These are phyloP conservation scores for Dinocampus coccinellae DNA, from an alignment of 2,888 invertebrate species.

Conservation along the genomic window DNA sequence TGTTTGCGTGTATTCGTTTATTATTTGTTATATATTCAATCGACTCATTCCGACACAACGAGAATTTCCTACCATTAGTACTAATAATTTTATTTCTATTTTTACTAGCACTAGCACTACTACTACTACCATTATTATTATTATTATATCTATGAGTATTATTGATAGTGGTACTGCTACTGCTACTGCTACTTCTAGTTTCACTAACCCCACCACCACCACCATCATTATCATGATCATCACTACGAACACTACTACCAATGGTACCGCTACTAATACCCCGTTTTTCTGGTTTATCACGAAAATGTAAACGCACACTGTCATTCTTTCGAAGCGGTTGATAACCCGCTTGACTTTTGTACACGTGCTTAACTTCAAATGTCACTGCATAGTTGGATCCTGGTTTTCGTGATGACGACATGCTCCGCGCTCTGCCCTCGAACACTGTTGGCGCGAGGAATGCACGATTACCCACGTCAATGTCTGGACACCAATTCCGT, in stretches of 20 bases:
- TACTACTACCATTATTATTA: neutral
- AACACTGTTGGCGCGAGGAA: constrained; percentile 77
- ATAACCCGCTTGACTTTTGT: constrained; percentile 73
- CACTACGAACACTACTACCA: neutral
- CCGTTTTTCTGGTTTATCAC: constrained; percentile 62
- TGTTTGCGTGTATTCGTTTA: neutral
- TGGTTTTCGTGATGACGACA: constrained; percentile 73
- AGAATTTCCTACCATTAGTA: constrained; percentile 50
- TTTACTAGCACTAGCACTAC: constrained; percentile 54
- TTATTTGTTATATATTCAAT: constrained; percentile 50
- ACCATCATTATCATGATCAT: neutral
- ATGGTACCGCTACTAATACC: neutral
- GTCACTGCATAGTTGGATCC: constrained; percentile 76
- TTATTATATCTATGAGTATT: neutral
- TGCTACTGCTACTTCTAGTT: too few species aligned
- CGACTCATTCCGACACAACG: constrained; percentile 60
- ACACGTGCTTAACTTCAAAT: constrained; percentile 76
- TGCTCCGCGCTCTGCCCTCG: constrained; percentile 76
- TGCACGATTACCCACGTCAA: constrained; percentile 77
- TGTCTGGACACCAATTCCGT: constrained; percentile 73
- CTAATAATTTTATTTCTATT: neutral
- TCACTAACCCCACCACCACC: neutral
- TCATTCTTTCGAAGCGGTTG: constrained; percentile 69
- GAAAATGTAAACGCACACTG: constrained; percentile 72
- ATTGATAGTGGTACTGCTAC: neutral